Percentiles rank a stretch among this genome's conserved stretches.
phyloP scores from a whole-genome alignment of 2,113 vertebrate species.

The Sturnira hondurensis region DNA sequence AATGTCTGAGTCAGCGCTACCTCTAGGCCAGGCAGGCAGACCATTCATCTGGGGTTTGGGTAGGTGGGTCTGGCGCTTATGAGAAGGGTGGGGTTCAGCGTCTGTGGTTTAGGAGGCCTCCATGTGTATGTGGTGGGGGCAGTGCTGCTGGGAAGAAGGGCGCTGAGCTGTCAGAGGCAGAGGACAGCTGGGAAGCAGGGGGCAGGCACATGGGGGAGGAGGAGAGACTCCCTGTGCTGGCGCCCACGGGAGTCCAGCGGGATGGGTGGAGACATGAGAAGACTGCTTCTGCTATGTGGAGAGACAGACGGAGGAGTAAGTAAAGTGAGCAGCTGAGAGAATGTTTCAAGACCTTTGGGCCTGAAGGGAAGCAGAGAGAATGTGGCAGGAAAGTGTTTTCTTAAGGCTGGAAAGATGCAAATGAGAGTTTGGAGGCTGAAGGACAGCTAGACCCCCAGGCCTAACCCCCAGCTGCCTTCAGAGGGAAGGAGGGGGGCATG shows the following conservation, averaged over 20 bases:
- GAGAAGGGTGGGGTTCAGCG: background rate
- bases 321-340: background rate
- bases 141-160: background rate
- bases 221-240: background rate
- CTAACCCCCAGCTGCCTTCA: background rate
- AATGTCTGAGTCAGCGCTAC: background rate
- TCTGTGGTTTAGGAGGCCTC: background rate
- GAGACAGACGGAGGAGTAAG: background rate
- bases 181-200: background rate
- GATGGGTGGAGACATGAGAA: background rate
- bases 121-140: too few species aligned
- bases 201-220: background rate
- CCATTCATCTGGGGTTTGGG: background rate
- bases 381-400: background rate
- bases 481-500: background rate
- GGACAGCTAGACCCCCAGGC: background rate
- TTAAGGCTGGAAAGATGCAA: background rate
- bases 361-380: background rate
- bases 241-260: background rate
- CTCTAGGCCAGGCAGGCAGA: background rate
- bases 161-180: background rate
- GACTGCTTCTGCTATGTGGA: background rate
- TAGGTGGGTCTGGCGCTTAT: background rate
- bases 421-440: background rate
- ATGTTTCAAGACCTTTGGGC: background rate